phyloP scores from a whole-genome alignment of 1,140 invertebrate species.

The Saccostrea cuccullata region DNA sequence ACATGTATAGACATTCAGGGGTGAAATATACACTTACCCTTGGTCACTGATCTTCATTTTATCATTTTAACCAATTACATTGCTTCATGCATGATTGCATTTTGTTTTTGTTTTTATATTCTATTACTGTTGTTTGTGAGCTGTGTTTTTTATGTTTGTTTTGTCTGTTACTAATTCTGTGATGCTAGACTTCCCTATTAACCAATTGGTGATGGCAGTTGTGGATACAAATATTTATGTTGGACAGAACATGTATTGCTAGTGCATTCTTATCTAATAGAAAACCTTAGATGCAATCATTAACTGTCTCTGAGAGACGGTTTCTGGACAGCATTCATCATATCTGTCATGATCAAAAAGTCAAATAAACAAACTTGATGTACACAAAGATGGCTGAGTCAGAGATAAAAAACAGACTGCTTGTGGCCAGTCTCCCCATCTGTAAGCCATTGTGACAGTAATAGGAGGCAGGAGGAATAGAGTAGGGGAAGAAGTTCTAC shows the following conservation, averaged over 20 bases:
- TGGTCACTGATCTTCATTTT: slow-evolving; percentile 9
- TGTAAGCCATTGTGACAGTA: slow-evolving; percentile 2
- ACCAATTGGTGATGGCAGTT: not conserved
- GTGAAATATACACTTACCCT: not conserved
- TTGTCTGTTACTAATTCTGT: not conserved
- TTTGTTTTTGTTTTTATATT: not conserved
- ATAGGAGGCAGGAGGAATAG: not conserved
- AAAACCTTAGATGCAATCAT: not conserved
- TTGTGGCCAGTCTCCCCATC: not conserved
- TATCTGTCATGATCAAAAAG: slow-evolving; percentile 13
- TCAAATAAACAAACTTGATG: slow-evolving; percentile 22
- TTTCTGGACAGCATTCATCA: not conserved
- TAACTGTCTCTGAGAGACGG: not conserved
- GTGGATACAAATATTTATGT: not conserved
- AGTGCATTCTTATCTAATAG: not conserved
- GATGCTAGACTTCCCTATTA: not conserved
- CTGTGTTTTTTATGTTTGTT: not conserved
- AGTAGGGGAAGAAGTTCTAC: not conserved
- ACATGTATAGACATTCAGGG: not conserved
- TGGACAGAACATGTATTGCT: not conserved
- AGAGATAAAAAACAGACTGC: not conserved
- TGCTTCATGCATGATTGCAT: not conserved
- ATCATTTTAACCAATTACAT: slow-evolving; percentile 4
- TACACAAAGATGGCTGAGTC: not conserved
- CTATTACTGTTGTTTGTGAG: not conserved